phyloP scores from a whole-genome alignment of 92 coral and sea anemone species.

The Isaurus tuberculatus region DNA sequence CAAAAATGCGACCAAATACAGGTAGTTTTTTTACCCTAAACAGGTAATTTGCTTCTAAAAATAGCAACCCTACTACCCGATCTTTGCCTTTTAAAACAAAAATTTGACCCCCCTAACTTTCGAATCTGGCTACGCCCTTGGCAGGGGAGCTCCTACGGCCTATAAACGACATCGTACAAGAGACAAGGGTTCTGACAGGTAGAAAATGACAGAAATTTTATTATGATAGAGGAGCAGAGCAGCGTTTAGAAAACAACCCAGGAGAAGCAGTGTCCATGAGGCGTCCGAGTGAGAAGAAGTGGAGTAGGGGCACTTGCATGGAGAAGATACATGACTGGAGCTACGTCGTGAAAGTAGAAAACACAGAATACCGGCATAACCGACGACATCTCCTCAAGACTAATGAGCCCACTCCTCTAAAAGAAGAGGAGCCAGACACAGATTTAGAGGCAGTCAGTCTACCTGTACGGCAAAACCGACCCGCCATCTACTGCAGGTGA shows the following conservation, averaged over 20 bases:
- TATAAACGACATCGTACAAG: conserved; percentile 25
- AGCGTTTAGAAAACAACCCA: background rate
- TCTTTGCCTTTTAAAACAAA: too few relatives aligned
- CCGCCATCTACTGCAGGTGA: background rate
- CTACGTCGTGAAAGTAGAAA: conserved; percentile 1
- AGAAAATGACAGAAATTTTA: background rate
- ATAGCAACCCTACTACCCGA: too few relatives aligned
- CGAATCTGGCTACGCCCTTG: too few relatives aligned
- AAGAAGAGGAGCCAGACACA: background rate
- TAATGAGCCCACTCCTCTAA: background rate
- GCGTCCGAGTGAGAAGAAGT: background rate
- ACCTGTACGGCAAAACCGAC: background rate
- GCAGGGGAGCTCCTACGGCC: conserved; percentile 39
- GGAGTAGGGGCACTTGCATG: background rate
- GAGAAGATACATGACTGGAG: background rate
- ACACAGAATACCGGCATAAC: background rate
- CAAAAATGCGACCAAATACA: too few relatives aligned
- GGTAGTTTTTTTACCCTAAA: too few relatives aligned
- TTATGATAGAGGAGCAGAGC: background rate
- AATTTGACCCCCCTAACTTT: too few relatives aligned
- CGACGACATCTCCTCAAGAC: background rate
- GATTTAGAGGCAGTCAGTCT: background rate
- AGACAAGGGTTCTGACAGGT: conserved; percentile 31
- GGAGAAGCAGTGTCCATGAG: background rate
- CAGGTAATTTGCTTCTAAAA: too few relatives aligned